Evolutionary conservation across 2,888 invertebrate species (phyloP).

Genomic region (Papilio demoleus): DNA sequence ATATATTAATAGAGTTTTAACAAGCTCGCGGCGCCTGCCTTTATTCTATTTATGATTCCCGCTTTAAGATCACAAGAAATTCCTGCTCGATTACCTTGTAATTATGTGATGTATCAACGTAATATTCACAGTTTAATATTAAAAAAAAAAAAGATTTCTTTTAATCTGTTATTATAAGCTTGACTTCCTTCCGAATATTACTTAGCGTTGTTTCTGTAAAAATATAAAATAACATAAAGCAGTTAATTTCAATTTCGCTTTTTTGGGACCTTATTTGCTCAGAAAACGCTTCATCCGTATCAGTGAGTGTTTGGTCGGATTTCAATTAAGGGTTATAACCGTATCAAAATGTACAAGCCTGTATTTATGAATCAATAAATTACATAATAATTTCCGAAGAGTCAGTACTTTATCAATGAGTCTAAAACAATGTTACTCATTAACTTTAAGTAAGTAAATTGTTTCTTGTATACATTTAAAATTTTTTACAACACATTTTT

Average conservation of each 20-base stretch:
- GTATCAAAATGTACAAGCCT: neutral
- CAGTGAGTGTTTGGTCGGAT: neutral
- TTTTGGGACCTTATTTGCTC: neutral
- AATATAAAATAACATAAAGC: too few relatives aligned
- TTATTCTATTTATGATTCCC: slow-evolving; percentile 29
- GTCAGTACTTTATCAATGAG: neutral
- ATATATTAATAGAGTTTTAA: slow-evolving; percentile 82
- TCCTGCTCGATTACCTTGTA: slow-evolving; percentile 49
- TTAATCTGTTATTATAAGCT: too few relatives aligned
- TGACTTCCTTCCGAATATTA: too few relatives aligned
- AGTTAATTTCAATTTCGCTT: neutral
- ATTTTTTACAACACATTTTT: neutral
- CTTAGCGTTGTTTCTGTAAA: too few relatives aligned
- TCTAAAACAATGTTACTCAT: neutral
- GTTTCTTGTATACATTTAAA: neutral
- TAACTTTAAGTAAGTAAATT: neutral
- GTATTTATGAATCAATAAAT: neutral
- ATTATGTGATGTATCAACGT: slow-evolving; percentile 49
- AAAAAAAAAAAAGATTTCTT: too few relatives aligned
- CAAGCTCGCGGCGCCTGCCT: slow-evolving; percentile 64
- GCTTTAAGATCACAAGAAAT: slow-evolving; percentile 7
- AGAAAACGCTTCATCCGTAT: neutral
- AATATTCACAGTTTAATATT: too few relatives aligned
- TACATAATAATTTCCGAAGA: neutral
- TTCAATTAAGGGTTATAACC: slow-evolving; percentile 12